phyloP scores from a whole-genome alignment of 1,140 invertebrate species.

The Zaprionus lachaisei region DNA sequence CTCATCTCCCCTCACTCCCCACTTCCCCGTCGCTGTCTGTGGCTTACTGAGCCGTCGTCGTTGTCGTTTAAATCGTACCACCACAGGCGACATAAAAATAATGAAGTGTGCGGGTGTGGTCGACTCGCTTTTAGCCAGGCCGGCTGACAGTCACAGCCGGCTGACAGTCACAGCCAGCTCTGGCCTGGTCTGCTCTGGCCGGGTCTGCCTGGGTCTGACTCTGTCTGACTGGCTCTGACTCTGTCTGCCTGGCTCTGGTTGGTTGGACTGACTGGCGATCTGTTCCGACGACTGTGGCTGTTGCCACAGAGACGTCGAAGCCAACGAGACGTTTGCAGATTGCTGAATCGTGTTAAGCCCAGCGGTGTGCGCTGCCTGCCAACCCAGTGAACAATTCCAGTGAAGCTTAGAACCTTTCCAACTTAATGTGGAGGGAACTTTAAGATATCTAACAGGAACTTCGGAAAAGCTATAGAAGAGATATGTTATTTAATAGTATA shows the following conservation, averaged over 20 bases:
- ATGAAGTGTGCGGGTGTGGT: constrained; percentile 85
- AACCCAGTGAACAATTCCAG: constrained; percentile 71
- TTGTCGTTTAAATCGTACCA: constrained; percentile 84
- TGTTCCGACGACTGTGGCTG: constrained; percentile 45
- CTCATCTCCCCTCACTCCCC: constrained; percentile 9
- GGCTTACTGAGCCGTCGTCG: constrained; percentile 51
- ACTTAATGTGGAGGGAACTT: neutral
- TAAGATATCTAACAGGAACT: neutral
- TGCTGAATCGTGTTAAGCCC: constrained; percentile 79
- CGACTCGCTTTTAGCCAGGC: constrained; percentile 68
- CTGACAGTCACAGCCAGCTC: constrained; percentile 21
- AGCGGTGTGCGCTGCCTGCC: constrained; percentile 50
- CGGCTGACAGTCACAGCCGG: constrained; percentile 18
- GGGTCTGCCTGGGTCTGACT: constrained; percentile 24
- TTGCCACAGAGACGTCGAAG: constrained; percentile 69
- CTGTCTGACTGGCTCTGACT: constrained; percentile 53
- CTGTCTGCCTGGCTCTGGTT: constrained; percentile 49
- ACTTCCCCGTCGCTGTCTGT: neutral
- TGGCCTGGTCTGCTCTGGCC: constrained; percentile 44
- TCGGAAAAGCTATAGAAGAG: too few relatives aligned
- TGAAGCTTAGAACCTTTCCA: constrained; percentile 2
- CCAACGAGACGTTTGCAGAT: constrained; percentile 72
- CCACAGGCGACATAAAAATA: constrained; percentile 84
- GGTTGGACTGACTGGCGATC: constrained; percentile 67
- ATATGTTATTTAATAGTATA: too few relatives aligned